Evolutionary conservation across 2,797 vertebrate genomes (phyloP), one percentile per base, ranked within the genome.

Genomic region (Anguilla megastoma): DNA sequence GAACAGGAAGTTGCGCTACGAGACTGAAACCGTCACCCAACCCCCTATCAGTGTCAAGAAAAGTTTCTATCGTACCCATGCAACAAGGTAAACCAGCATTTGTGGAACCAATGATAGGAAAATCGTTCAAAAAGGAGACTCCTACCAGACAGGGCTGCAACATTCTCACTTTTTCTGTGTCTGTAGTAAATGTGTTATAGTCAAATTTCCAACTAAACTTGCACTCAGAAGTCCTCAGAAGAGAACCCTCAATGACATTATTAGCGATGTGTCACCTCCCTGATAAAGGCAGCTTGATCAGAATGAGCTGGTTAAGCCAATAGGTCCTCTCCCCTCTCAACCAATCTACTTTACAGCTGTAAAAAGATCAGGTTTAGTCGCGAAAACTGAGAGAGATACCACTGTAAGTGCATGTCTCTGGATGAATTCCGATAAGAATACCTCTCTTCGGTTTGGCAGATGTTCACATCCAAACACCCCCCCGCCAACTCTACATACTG

Each of bases 1-100:
- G 89, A 90, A 89, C 83, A 93, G 92, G 93, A 93, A 93, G 93
- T 92, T 90, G 87, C 91, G 76, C 86, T 90, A 58, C 52, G 58
- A 85, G 80, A 90, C 76, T 89, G 89, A 91, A 89, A 45, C 54
- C 87, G 30, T 93, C 91, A 88, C 89, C 88, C 87, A 90, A 92
- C 85, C 21, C 80, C 69, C 9, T 30, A 60, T 24, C 48, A 60
- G 36, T 60, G 54, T 80, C 7, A 79, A 85, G 85, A 66, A 88
- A 56, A 84, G 79, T 66, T 30, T 27, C 80, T 36, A 69, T 54
- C 41, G 4, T 16, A 36, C 50, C 45, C 21, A 24, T 9, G 41
- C 5, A 45, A 82, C 21, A 24, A n/a, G 1, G 45, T 50, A 24
- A 24, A 41, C 41, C n/a, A n/a, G 63, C 63, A 27, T 66, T 80